A percentile compares a stretch with the other conserved stretches of the same genome.
Conservation (phyloP, 2,113 vertebrate genomes). For the Campylomormyrus numenius region DNA sequence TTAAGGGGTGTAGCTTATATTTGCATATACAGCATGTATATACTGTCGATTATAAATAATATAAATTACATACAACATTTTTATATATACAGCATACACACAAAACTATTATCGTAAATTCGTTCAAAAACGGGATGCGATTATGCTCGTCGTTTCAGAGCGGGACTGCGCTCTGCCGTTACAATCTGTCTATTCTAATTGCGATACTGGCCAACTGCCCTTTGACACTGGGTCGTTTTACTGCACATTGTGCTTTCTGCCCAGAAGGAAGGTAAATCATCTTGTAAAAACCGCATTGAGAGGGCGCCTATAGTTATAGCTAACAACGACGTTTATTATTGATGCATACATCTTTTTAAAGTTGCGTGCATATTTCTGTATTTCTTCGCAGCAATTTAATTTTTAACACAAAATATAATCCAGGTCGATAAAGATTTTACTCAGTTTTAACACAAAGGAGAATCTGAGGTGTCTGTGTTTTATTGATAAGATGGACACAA, state of each 20-base stretch:
- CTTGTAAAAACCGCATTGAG: conserved; percentile 38
- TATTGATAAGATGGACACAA: conserved; percentile 23
- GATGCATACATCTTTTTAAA: not conserved
- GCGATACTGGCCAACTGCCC: conserved; percentile 56
- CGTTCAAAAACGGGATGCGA: not conserved
- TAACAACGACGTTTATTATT: not conserved
- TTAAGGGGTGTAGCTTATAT: not conserved
- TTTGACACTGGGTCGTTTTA: conserved; percentile 60
- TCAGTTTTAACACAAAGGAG: not conserved
- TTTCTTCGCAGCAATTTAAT: not conserved
- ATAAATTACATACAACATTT: not conserved
- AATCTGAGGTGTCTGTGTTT: conserved; percentile 11
- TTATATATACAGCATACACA: not conserved
- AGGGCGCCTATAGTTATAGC: conserved; percentile 33
- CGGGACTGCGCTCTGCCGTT: conserved; percentile 44
- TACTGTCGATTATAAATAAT: not conserved
- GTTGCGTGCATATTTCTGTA: not conserved
- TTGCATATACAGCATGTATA: not conserved
- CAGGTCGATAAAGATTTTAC: not conserved
- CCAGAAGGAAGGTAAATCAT: conserved; percentile 40
- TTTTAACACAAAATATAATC: not conserved
- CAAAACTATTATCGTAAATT: not conserved
- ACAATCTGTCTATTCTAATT: conserved; percentile 58
- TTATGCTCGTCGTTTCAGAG: not conserved
- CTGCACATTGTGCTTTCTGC: conserved; percentile 50